Conservation (phyloP, 2,888 invertebrate genomes). For the Gastracanthus pulcherrimus region DNA sequence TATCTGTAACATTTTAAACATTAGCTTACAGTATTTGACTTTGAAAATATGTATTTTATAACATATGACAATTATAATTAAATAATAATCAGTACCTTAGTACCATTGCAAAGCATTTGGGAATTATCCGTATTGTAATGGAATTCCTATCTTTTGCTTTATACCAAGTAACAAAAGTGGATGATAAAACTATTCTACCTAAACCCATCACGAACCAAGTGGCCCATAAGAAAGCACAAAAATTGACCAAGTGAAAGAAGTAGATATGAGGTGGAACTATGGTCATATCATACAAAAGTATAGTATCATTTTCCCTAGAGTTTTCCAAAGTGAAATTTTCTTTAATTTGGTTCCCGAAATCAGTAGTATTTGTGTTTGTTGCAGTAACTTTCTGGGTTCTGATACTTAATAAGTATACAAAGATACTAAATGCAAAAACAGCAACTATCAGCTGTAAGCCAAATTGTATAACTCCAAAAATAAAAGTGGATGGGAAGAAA, state of each 20-base stretch:
- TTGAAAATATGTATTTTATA: too few species aligned
- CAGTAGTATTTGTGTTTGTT: not conserved
- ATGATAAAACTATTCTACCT: slow-evolving; percentile 23
- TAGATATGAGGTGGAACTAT: not conserved
- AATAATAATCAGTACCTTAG: slow-evolving; percentile 25
- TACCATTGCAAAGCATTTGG: not conserved
- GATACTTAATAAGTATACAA: not conserved
- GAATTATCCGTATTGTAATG: not conserved
- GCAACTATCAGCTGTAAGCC: not conserved
- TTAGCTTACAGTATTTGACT: too few species aligned
- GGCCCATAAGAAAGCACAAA: slow-evolving; percentile 16
- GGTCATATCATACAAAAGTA: not conserved
- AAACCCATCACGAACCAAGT: slow-evolving; percentile 13
- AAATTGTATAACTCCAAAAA: slow-evolving; percentile 8
- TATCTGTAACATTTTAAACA: slow-evolving; percentile 16
- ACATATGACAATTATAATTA: too few species aligned
- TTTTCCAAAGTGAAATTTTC: not conserved
- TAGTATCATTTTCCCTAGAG: not conserved
- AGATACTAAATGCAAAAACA: not conserved
- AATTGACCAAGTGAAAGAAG: slow-evolving; percentile 26
- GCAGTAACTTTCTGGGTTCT: not conserved
- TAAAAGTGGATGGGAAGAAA: slow-evolving; percentile 34
- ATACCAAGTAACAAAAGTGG: slow-evolving; percentile 46
- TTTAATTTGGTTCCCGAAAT: not conserved
- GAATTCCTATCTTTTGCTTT: not conserved